Percentiles rank a stretch among this genome's conserved stretches.
Conservation (phyloP, 2,888 invertebrate species). For the Synanthedon vespiformis region DNA sequence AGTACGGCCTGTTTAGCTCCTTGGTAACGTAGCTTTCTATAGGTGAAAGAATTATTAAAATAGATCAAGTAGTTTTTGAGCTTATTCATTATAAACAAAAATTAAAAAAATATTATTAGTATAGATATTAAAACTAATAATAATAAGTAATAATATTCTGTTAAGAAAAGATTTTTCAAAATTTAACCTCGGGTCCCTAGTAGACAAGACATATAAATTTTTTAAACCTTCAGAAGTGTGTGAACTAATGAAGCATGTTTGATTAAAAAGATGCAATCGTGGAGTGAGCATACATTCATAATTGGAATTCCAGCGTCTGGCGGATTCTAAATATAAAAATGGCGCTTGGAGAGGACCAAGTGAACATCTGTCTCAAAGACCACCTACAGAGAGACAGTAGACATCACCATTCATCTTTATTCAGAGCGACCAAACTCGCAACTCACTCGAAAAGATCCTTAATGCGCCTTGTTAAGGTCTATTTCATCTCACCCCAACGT, state of each 20-base stretch:
- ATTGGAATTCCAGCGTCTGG: neutral
- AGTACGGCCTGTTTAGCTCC: too few relatives aligned
- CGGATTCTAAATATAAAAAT: slow-evolving; percentile 47
- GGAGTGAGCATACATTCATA: neutral
- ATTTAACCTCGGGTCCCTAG: too few relatives aligned
- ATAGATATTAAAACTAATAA: too few relatives aligned
- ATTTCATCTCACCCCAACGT: slow-evolving; percentile 5
- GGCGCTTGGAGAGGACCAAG: slow-evolving; percentile 34
- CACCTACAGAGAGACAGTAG: slow-evolving; percentile 49
- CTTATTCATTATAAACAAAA: too few relatives aligned
- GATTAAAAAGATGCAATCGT: neutral
- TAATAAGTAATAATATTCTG: too few relatives aligned
- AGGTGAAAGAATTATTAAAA: too few relatives aligned
- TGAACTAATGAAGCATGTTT: neutral
- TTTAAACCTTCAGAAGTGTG: neutral
- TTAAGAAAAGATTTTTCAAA: too few relatives aligned
- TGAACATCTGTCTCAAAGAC: slow-evolving; percentile 60
- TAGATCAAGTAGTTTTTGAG: too few relatives aligned
- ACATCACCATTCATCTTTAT: slow-evolving; percentile 60
- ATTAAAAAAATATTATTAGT: too few relatives aligned
- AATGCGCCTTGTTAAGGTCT: slow-evolving; percentile 6
- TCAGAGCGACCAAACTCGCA: slow-evolving; percentile 16
- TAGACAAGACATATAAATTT: too few relatives aligned
- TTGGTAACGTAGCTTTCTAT: too few relatives aligned
- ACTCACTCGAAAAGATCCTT: slow-evolving; percentile 2